Base-by-base conservation (phyloP, 1,140 invertebrate genomes). In the Pseudoatta argentina region DNA sequence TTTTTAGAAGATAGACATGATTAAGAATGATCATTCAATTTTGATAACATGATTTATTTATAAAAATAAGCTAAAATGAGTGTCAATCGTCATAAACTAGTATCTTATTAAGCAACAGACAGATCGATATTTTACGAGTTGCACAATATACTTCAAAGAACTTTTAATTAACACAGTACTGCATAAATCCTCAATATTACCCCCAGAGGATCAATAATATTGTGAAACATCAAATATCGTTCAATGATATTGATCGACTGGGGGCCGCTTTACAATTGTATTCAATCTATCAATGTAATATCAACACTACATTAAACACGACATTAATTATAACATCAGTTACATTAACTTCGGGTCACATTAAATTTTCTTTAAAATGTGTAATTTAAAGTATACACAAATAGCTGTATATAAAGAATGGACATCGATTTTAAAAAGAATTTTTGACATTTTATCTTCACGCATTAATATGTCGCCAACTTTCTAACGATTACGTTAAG, bases 401-500 rank as follows among this genome's bases (percentile, higher is more conserved):
- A 51, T 5, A 51, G 16, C 14, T 18, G 34, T n/a, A n/a, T 14
- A 2, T 57, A 75, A 59, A 16, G 55, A 51, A 24, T 18, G 14
- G 8, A 75, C 4, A 44, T 5, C 55, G 14, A 30, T 5, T n/a
- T 7, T 14, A 44, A 3, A 14, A 16, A 16, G 14, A 51, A 51
- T 5, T 51, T 30, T 18, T 30, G 5, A 7, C 10, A 64, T 48
- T 64, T n/a, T 24, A 63, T 21, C 8, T 51, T 2, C 59, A 24
- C 14, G 72, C 53, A 57, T 57, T 30, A 61, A 51, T 48, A 44
- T 16, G 21, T 44, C 34, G 24, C 7, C 75, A 61, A 63, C 75
- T 63, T 44, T 48, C 24, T 21, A n/a, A 59, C 57, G 75, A 48
- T 61, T 55, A 34, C 73, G 73, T 24, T 39, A 39, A 63, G 39